A percentile compares a stretch with the other conserved stretches of the same genome.
Evolutionary conservation across 2,888 invertebrate species (phyloP).

Genomic region (Agonopterix arenella): DNA sequence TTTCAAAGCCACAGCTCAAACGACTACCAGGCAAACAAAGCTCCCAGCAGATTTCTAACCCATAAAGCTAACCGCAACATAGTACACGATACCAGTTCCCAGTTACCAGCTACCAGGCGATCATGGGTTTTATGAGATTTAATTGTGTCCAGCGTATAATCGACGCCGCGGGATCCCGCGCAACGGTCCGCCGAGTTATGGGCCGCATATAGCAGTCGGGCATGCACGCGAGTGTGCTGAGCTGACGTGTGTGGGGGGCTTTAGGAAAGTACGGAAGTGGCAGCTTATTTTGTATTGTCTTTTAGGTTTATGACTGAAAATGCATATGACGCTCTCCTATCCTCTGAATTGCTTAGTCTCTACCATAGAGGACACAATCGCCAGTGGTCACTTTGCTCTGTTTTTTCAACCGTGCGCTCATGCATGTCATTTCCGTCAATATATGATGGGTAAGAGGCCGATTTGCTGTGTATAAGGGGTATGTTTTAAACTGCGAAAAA

Average conservation of each 20-base stretch:
- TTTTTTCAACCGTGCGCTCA: too few species aligned
- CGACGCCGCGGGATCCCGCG: conserved; percentile 44
- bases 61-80: conserved; percentile 1
- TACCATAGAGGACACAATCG: too few species aligned
- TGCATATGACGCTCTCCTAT: too few species aligned
- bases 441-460: too few species aligned
- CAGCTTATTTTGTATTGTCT: too few species aligned
- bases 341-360: too few species aligned
- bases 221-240: conserved; percentile 32
- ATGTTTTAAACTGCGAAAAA: too few species aligned
- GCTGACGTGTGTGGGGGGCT: conserved; percentile 27
- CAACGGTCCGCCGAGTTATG: conserved; percentile 35
- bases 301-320: too few species aligned
- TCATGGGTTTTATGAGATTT: conserved; percentile 47
- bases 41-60: neutral
- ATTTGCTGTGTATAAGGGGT: too few species aligned
- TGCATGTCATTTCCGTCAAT: too few species aligned
- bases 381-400: too few species aligned
- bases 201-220: conserved; percentile 8
- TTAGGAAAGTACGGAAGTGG: conserved; percentile 9
- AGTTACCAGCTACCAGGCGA: conserved; percentile 23
- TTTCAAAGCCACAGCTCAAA: too few species aligned
- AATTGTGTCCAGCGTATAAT: conserved; percentile 46
- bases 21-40: conserved; percentile 1
- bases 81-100: neutral